A percentile compares a stretch with the other conserved stretches of the same genome.
Evolutionary conservation across 2,797 vertebrate species (phyloP).

Genomic region (Oryzias dopingdopingensis): DNA sequence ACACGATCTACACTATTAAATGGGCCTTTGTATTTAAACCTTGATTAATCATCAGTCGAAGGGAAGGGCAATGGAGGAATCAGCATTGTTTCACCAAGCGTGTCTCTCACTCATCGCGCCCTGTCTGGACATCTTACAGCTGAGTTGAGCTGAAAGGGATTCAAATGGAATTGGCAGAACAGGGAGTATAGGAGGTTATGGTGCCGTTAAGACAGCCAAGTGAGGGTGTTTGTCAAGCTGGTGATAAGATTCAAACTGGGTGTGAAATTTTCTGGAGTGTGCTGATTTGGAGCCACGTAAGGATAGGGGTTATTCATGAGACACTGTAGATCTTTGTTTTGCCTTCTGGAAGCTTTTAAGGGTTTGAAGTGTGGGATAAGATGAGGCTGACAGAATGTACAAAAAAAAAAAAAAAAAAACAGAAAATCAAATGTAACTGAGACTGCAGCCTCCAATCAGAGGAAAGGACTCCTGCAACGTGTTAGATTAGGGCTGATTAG

Average conservation of each 20-base stretch:
- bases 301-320: constrained; percentile 44
- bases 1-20: constrained; percentile 46
- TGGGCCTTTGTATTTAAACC: constrained; percentile 31
- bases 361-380: neutral
- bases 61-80: constrained; percentile 32
- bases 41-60: constrained; percentile 54
- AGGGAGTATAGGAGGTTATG: constrained; percentile 18
- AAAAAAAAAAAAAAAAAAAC: neutral
- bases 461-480: neutral
- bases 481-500: too few relatives aligned
- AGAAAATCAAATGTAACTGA: neutral
- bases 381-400: neutral
- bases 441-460: neutral
- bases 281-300: constrained; percentile 30
- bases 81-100: constrained; percentile 34
- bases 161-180: constrained; percentile 48
- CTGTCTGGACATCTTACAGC: constrained; percentile 51
- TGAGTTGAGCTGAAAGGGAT: constrained; percentile 51
- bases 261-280: constrained; percentile 55
- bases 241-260: constrained; percentile 56
- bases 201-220: constrained; percentile 26
- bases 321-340: constrained; percentile 46
- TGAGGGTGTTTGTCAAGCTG: constrained; percentile 45
- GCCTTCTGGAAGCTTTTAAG: constrained; percentile 24
- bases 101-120: constrained; percentile 58